phyloP scores from a whole-genome alignment of 2,888 invertebrate species.

The Orchesellides sinensis region DNA sequence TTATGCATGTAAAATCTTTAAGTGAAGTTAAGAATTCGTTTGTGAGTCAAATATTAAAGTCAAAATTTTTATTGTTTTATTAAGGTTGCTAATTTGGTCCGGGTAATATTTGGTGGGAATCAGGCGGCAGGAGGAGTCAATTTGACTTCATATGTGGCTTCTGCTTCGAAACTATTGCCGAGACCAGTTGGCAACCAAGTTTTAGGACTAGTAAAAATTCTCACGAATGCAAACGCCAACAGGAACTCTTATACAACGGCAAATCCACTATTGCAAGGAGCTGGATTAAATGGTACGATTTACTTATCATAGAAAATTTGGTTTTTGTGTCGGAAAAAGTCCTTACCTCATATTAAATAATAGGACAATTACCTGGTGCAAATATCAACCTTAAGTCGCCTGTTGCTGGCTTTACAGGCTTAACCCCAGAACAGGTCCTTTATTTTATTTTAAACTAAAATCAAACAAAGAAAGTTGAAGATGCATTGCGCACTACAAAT shows the following conservation, averaged over 20 bases:
- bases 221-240: conserved; percentile 57
- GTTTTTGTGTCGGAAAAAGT: background rate
- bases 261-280: conserved; percentile 27
- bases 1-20: background rate
- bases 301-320: too few species aligned
- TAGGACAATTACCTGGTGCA: conserved; percentile 24
- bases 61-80: background rate
- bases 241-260: conserved; percentile 55
- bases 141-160: conserved; percentile 71
- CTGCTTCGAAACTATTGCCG: conserved; percentile 69
- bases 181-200: conserved; percentile 73
- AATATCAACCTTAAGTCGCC: conserved; percentile 43
- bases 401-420: background rate
- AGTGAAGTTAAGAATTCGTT: background rate
- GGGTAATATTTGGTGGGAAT: conserved; percentile 73
- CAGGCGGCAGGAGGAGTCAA: conserved; percentile 65
- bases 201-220: conserved; percentile 70
- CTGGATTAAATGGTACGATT: background rate
- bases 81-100: conserved; percentile 72
- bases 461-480: too few species aligned
- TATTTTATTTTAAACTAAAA: too few species aligned
- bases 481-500: too few species aligned
- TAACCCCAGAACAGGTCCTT: conserved; percentile 52
- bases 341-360: background rate
- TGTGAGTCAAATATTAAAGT: background rate